Conservation (phyloP, 2,888 invertebrate genomes). For the Sinelater perroti region DNA sequence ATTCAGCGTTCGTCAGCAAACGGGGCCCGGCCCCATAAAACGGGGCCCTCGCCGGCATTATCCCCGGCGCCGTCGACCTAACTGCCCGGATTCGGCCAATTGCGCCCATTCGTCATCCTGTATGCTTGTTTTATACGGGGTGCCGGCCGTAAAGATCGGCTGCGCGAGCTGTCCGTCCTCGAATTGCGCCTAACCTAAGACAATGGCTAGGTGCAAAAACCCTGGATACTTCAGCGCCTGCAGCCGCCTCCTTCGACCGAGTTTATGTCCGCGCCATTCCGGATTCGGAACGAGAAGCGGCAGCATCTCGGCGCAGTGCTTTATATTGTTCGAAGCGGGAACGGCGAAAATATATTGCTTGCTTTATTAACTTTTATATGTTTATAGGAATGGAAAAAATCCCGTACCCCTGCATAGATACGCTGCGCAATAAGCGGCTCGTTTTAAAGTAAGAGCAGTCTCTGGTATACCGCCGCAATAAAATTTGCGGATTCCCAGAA, state of each 20-base stretch:
- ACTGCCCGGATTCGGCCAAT: slow-evolving; percentile 50
- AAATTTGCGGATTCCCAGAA: too few relatives aligned
- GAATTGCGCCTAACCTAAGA: too few relatives aligned
- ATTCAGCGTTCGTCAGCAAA: slow-evolving; percentile 55
- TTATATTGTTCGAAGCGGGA: slow-evolving; percentile 33
- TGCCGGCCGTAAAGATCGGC: slow-evolving; percentile 50
- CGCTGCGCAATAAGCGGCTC: not conserved
- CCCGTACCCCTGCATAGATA: slow-evolving; percentile 14
- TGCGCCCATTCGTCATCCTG: slow-evolving; percentile 53
- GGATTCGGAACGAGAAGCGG: slow-evolving; percentile 29
- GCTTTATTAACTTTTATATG: slow-evolving; percentile 35
- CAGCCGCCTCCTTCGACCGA: too few relatives aligned
- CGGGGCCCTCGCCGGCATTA: slow-evolving; percentile 52
- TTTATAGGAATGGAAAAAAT: slow-evolving; percentile 30
- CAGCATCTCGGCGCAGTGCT: slow-evolving; percentile 29
- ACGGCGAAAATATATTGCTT: slow-evolving; percentile 34
- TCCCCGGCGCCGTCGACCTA: slow-evolving; percentile 49
- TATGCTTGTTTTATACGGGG: slow-evolving; percentile 53
- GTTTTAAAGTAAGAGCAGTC: slow-evolving; percentile 1
- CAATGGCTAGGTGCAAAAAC: too few relatives aligned
- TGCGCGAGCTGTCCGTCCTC: slow-evolving; percentile 46
- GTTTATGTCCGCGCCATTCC: slow-evolving; percentile 29
- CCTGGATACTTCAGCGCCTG: too few relatives aligned
- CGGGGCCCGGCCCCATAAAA: slow-evolving; percentile 51
- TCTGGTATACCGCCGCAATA: too few relatives aligned